phyloP scores from a whole-genome alignment of 2,888 invertebrate species.

The Diarsia mendica region DNA sequence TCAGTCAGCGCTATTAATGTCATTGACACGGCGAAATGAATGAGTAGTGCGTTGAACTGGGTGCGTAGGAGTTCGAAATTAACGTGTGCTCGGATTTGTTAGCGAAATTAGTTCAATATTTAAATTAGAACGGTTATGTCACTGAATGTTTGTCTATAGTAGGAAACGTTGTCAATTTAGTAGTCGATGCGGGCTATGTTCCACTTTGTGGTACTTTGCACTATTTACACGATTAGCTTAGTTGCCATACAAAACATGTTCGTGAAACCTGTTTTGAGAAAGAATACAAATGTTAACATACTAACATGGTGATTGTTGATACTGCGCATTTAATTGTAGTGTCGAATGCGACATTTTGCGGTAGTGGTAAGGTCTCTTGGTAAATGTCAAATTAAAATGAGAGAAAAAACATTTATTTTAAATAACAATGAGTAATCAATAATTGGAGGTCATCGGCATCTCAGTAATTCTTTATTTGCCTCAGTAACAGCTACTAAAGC shows the following conservation, averaged over 20 bases:
- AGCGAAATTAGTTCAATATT: constrained; percentile 51
- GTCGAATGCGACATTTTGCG: constrained; percentile 32
- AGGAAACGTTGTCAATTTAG: constrained; percentile 45
- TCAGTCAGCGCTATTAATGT: constrained; percentile 49
- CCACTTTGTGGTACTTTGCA: constrained; percentile 47
- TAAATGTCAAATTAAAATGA: constrained; percentile 37
- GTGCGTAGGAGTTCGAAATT: constrained; percentile 60
- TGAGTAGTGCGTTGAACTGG: constrained; percentile 56
- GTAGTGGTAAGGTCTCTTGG: constrained; percentile 29
- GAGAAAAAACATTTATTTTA: constrained; percentile 5
- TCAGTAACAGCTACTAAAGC: background rate
- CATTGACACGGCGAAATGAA: constrained; percentile 62
- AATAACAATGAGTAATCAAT: constrained; percentile 42
- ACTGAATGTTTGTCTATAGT: constrained; percentile 29
- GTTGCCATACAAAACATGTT: constrained; percentile 48
- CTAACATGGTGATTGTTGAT: constrained; percentile 28
- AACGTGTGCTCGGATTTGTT: constrained; percentile 31
- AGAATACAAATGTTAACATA: constrained; percentile 60
- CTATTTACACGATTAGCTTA: constrained; percentile 51
- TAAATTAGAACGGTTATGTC: constrained; percentile 49
- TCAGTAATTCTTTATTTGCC: constrained; percentile 9
- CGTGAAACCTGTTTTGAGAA: constrained; percentile 53
- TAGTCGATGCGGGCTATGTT: constrained; percentile 47
- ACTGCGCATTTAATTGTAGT: constrained; percentile 32
- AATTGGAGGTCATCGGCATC: constrained; percentile 24